Evolutionary conservation across 2,113 vertebrate species (phyloP).

Genomic region (Anthoscopus minutus): DNA sequence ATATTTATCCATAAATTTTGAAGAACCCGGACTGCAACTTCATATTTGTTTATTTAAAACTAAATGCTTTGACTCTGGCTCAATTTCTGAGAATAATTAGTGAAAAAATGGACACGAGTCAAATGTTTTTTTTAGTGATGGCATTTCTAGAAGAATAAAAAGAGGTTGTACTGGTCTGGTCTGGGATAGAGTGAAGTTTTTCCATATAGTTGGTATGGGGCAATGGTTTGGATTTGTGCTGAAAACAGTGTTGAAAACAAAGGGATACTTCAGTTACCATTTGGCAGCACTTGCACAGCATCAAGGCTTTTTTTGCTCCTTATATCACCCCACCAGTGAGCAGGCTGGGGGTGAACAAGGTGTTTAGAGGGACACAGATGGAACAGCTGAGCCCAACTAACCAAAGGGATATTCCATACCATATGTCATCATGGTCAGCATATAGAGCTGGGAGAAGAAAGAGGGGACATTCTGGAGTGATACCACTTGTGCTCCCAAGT

Average conservation of each 20-base stretch:
- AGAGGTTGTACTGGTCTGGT: background rate
- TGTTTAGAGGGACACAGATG: background rate
- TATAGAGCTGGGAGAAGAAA: background rate
- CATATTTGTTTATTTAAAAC: background rate
- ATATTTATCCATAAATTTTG: background rate
- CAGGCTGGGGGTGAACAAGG: background rate
- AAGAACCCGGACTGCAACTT: background rate
- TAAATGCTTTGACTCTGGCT: background rate
- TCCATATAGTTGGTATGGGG: background rate
- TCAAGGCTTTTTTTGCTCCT: background rate
- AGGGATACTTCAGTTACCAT: background rate
- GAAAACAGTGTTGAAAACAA: background rate
- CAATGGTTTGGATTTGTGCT: background rate
- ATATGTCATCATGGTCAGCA: background rate
- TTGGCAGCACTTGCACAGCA: background rate
- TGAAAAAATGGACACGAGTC: background rate
- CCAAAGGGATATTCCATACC: no score
- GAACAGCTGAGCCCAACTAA: background rate
- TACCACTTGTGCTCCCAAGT: fast-evolving
- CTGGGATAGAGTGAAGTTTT: background rate
- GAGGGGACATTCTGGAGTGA: background rate
- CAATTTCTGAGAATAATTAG: background rate
- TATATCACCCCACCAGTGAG: background rate
- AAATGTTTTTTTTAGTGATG: background rate
- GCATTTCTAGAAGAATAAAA: background rate